A percentile compares a stretch with the other conserved stretches of the same genome.
phyloP scores from a whole-genome alignment of 2,888 invertebrate species.

The Falcaria lacertinaria region DNA sequence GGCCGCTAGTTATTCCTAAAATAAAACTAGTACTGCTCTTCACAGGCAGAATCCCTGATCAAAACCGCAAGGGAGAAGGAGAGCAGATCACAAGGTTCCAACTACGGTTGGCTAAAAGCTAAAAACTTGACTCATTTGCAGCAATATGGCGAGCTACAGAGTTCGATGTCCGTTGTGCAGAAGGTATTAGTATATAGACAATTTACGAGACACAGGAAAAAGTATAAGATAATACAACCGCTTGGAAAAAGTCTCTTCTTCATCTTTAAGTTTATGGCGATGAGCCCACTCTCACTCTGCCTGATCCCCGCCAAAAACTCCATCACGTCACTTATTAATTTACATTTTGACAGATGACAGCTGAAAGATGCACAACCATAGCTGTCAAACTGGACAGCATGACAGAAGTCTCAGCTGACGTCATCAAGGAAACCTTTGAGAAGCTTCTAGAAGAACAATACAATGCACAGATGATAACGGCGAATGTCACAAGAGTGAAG shows the following conservation, averaged over 20 bases:
- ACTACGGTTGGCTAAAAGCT: slow-evolving; percentile 46
- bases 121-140: slow-evolving; percentile 13
- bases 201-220: too few relatives aligned
- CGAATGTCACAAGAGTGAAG: slow-evolving; percentile 33
- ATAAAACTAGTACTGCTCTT: slow-evolving; percentile 1
- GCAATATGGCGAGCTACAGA: slow-evolving; percentile 21
- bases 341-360: slow-evolving; percentile 38
- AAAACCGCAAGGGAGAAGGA: slow-evolving; percentile 28
- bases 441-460: slow-evolving; percentile 46
- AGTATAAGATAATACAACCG: too few relatives aligned
- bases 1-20: neutral
- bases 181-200: slow-evolving; percentile 27
- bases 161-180: slow-evolving; percentile 31
- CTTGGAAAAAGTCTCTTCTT: too few relatives aligned
- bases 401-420: slow-evolving; percentile 22
- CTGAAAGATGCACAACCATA: slow-evolving; percentile 50
- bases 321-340: neutral
- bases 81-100: slow-evolving; percentile 13
- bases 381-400: slow-evolving; percentile 53
- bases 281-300: too few relatives aligned
- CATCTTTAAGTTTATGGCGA: too few relatives aligned
- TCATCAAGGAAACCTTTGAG: slow-evolving; percentile 32
- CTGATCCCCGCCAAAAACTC: too few relatives aligned
- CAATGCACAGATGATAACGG: slow-evolving; percentile 37
- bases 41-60: slow-evolving; percentile 37